Base-by-base conservation (phyloP, 2,888 invertebrate species). In the Hybos culiciformis region DNA sequence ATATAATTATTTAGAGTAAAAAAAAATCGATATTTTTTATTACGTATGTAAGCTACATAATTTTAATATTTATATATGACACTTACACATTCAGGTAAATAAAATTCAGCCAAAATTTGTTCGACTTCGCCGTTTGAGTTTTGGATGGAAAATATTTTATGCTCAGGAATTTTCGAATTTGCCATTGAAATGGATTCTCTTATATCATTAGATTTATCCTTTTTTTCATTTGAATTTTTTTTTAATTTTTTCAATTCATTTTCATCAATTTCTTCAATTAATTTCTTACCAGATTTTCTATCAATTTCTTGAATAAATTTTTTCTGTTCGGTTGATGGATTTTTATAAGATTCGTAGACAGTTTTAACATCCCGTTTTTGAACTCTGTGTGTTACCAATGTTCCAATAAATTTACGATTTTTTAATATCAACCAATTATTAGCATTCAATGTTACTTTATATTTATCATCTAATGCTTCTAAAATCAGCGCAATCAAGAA, bases 401-500 rank as follows among this genome's bases (percentile, higher is more conserved):
- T 77, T 4, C 87, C 87, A 57, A 83, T 75, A 18, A 74, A 75
- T 61, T 80, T 83, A 29, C 79, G 73, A 66, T 87, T 80, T 57
- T 77, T 80, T 46, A 88, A 61, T 42, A 83, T 68, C 5, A 78
- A 74, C 52, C 74, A 78, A 50, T 72, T 74, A 31, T 80, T 74
- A 54, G 75, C 71, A 46, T 77, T 74, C 29, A 87, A 63, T 57
- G 74, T 70, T 54, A 83, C 72, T 39, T 80, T 75, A 58, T 84
- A 84, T 66, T 92, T 92, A 51, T 82, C 74, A 47, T 82, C 76
- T 2, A 85, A 54, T 0, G 78, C 91, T 59, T 90, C 86, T 56
- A 87, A 76, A 5, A 82, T 77, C 1, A 90, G 75, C 11, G 81
- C 78, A 37, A 88, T 65, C 47, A 91, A 80, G 58, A 92, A 92